These are phyloP conservation scores for Phyllotreta cruciferae DNA, from an alignment of 2,888 invertebrate genomes.

Conservation along the genomic window DNA sequence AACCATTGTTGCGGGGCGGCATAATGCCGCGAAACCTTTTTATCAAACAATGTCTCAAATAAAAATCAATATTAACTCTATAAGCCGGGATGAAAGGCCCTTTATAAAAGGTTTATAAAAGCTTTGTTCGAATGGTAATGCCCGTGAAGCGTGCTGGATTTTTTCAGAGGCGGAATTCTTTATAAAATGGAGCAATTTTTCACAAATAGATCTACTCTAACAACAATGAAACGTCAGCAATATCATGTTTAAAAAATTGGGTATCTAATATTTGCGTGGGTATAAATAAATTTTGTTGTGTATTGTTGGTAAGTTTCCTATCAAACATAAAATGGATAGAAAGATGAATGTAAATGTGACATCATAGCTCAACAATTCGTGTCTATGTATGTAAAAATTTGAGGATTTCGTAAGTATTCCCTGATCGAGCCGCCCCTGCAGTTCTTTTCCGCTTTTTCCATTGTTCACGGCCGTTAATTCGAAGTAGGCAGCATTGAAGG, in stretches of 20 bases:
- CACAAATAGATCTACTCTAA: neutral
- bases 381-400: constrained; percentile 2
- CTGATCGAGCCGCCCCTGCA: constrained; percentile 16
- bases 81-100: constrained; percentile 41
- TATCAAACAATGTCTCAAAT: constrained; percentile 43
- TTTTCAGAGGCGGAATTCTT: constrained; percentile 25
- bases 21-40: constrained; percentile 41
- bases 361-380: constrained; percentile 1
- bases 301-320: no score
- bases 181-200: neutral
- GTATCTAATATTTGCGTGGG: no score
- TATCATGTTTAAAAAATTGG: no score
- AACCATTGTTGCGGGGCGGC: constrained; percentile 32
- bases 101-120: constrained; percentile 46
- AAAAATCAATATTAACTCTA: constrained; percentile 48
- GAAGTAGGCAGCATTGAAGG: constrained; percentile 37
- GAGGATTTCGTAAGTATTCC: constrained; percentile 1
- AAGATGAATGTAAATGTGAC: neutral
- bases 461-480: constrained; percentile 38
- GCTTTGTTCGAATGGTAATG: constrained; percentile 47
- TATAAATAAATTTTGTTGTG: no score
- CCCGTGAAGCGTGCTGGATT: constrained; percentile 38
- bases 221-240: no score
- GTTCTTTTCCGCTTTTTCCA: constrained; percentile 31
- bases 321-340: neutral